Evolutionary conservation across 2,113 vertebrate genomes (phyloP), one percentile per base, ranked within the genome.

Genomic region (Gymnocephalus cernua): DNA sequence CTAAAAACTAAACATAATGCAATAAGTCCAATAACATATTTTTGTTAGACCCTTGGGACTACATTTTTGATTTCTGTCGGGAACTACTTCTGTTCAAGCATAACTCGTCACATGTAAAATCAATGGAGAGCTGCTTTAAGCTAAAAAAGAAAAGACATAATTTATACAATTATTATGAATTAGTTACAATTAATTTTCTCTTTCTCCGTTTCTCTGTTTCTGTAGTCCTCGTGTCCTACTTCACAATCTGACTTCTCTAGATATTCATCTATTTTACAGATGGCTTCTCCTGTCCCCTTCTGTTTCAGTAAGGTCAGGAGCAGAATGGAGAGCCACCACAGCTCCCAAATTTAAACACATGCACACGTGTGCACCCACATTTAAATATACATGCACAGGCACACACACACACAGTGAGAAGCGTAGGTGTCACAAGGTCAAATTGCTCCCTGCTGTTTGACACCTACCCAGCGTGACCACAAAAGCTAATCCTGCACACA

Each of bases 381-480:
- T 61, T 47, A 41, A 32, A 82, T 21, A 65, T 35, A 77, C 79
- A 51, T 29, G 16, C 74, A 77, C 59, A 67, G 29, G 45, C 50
- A 16, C 80, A 71, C 62, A 16, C 80, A 71, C 62, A 56, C 67
- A 63, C 50, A 35, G n/a, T 57, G 61, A 51, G 27, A 32, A 25
- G 56, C 10, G 48, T 35, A 14, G 51, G 77, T 32, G 80, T 89
- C 79, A 72, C 41, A 38, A 86, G 90, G 89, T 92, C 88, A 93
- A 90, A 93, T 80, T 70, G 68, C 86, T 90, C 73, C 89, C 85
- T 57, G 86, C 80, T 77, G 87, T 83, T 82, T 79, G 82, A 91
- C 86, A 93, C 83, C 78, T 80, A 85, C 76, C 82, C 84, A 87
- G 87, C 51, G 19, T 89, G 86, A 89, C 84, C 81, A 57, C 50